These are phyloP conservation scores for Lucinisca nassula DNA, from an alignment of 2,888 invertebrate genomes.

Conservation along the genomic window DNA sequence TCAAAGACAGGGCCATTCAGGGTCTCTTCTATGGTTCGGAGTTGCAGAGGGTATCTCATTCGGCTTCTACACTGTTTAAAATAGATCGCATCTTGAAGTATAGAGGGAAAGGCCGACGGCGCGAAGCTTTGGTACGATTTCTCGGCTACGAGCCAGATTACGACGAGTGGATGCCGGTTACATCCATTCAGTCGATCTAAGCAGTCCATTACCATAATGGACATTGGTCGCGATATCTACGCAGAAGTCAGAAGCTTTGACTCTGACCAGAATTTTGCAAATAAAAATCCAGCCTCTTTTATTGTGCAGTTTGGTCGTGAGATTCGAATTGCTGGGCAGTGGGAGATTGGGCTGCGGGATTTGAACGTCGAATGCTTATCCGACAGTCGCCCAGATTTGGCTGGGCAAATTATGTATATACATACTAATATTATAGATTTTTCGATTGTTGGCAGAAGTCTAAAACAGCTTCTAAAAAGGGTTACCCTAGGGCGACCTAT, in stretches of 20 bases:
- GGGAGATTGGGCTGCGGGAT: not conserved
- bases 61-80: not conserved
- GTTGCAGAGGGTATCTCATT: not conserved
- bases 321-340: not conserved
- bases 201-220: not conserved
- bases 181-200: not conserved
- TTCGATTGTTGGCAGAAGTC: not conserved
- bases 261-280: not conserved
- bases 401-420: not conserved
- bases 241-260: not conserved
- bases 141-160: not conserved
- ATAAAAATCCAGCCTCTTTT: not conserved
- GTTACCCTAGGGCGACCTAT: not conserved
- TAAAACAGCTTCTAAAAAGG: not conserved
- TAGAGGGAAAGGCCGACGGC: not conserved
- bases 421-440: not conserved
- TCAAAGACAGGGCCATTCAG: not conserved
- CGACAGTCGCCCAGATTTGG: not conserved
- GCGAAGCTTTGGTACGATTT: not conserved
- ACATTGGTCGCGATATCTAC: not conserved
- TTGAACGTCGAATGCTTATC: not conserved
- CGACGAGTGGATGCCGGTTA: not conserved
- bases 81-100: not conserved
- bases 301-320: not conserved
- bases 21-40: not conserved